phyloP scores from a whole-genome alignment of 2,888 invertebrate genomes.

The Zygothrica quintamaculata region DNA sequence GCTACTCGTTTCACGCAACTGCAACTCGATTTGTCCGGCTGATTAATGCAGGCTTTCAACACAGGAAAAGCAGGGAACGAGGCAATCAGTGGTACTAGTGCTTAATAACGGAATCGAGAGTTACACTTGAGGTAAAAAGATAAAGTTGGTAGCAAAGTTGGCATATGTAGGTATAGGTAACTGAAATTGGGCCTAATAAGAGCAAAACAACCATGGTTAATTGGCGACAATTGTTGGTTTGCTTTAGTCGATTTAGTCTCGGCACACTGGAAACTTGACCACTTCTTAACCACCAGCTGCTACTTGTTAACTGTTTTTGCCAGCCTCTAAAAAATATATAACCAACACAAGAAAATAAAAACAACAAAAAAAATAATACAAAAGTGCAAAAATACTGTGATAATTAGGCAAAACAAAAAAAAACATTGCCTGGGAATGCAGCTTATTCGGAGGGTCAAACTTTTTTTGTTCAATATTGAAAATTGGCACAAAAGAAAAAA shows the following conservation, averaged over 20 bases:
- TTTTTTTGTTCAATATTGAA: slow-evolving; percentile 2
- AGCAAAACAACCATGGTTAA: slow-evolving; percentile 56
- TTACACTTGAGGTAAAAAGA: not conserved
- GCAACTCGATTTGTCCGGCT: slow-evolving; percentile 62
- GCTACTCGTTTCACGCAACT: slow-evolving; percentile 76
- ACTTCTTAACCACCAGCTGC: slow-evolving; percentile 51
- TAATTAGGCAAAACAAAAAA: slow-evolving; percentile 46
- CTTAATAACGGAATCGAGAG: slow-evolving; percentile 37
- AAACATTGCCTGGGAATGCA: slow-evolving; percentile 51
- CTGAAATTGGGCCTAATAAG: slow-evolving; percentile 32
- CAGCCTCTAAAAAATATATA: slow-evolving; percentile 2
- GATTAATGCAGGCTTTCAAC: slow-evolving; percentile 66
- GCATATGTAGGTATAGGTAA: not conserved
- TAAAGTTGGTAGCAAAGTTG: slow-evolving; percentile 5
- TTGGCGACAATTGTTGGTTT: slow-evolving; percentile 76
- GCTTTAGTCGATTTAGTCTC: too few relatives aligned
- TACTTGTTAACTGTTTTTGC: slow-evolving; percentile 20
- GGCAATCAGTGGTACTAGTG: not conserved
- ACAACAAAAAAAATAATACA: not conserved
- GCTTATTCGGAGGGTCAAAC: slow-evolving; percentile 40
- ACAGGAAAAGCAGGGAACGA: slow-evolving; percentile 18
- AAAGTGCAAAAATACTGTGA: slow-evolving; percentile 38
- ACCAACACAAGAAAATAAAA: not conserved
- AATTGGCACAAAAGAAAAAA: too few relatives aligned
- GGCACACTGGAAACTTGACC: slow-evolving; percentile 52